Evolutionary conservation across 2,888 invertebrate genomes (phyloP).

Genomic region (Netelia melanura): DNA sequence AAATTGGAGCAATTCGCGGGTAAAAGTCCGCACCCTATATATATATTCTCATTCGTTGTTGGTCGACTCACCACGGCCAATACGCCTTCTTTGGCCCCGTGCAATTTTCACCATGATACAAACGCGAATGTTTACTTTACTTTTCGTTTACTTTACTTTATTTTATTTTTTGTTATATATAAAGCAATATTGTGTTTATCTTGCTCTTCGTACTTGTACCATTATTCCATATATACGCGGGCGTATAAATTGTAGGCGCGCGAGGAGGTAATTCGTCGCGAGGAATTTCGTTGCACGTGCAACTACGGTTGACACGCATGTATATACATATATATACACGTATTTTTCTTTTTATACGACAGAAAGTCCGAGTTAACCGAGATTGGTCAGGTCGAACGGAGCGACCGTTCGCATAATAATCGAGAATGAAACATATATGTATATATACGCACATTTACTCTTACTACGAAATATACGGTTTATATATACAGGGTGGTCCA

Average conservation of each 20-base stretch:
- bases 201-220: neutral
- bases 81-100: neutral
- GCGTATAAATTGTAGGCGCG: constrained; percentile 4
- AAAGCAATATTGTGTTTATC: constrained; percentile 6
- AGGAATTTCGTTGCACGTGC: constrained; percentile 56
- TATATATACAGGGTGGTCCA: neutral
- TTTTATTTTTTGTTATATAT: neutral
- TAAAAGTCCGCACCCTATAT: too few species aligned
- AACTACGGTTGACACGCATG: constrained; percentile 40
- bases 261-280: constrained; percentile 49
- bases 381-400: constrained; percentile 38
- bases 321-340: neutral
- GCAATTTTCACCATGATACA: neutral
- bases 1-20: too few species aligned
- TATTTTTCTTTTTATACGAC: neutral
- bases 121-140: neutral
- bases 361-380: constrained; percentile 27
- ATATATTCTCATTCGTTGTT: too few species aligned
- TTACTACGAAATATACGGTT: neutral
- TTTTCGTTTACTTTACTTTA: constrained; percentile 11
- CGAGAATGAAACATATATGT: constrained; percentile 15
- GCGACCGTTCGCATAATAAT: constrained; percentile 53
- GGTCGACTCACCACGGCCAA: neutral
- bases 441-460: neutral
- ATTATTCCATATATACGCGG: neutral